Conservation (phyloP, 2,113 vertebrate genomes). For the Verasper variegatus region DNA sequence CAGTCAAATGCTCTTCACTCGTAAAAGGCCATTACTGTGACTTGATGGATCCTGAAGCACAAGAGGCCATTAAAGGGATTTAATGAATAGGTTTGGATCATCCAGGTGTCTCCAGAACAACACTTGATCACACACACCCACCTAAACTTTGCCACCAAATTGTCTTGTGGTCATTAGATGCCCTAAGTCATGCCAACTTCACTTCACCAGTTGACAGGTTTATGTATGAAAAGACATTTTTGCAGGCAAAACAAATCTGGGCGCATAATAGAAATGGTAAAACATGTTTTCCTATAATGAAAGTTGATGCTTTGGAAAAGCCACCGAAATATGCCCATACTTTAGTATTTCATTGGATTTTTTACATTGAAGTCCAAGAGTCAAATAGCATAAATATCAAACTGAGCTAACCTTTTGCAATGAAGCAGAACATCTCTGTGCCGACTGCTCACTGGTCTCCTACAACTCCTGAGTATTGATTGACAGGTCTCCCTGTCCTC, state of each 20-base stretch:
- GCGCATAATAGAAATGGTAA: not conserved
- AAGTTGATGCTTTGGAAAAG: slow-evolving; percentile 11
- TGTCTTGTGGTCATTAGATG: not conserved
- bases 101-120: slow-evolving; percentile 66
- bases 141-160: slow-evolving; percentile 4
- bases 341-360: slow-evolving; percentile 29
- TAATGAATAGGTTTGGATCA: slow-evolving; percentile 66
- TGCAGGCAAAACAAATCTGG: not conserved
- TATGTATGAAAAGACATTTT: not conserved
- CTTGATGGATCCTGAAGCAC: slow-evolving; percentile 66
- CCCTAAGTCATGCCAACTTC: not conserved
- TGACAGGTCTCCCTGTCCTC: slow-evolving; percentile 24
- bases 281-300: not conserved
- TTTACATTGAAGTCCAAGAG: slow-evolving; percentile 20
- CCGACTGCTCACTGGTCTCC: not conserved
- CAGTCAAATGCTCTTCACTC: slow-evolving; percentile 52
- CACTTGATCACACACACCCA: slow-evolving; percentile 58
- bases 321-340: slow-evolving; percentile 24
- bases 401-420: slow-evolving; percentile 56
- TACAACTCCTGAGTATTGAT: slow-evolving; percentile 48
- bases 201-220: not conserved
- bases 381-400: slow-evolving; percentile 64
- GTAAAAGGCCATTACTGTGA: slow-evolving; percentile 59
- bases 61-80: slow-evolving; percentile 66
- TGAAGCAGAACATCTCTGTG: not conserved